Base-by-base conservation (phyloP, 1,140 invertebrate species). In the Drosophila virilis region DNA sequence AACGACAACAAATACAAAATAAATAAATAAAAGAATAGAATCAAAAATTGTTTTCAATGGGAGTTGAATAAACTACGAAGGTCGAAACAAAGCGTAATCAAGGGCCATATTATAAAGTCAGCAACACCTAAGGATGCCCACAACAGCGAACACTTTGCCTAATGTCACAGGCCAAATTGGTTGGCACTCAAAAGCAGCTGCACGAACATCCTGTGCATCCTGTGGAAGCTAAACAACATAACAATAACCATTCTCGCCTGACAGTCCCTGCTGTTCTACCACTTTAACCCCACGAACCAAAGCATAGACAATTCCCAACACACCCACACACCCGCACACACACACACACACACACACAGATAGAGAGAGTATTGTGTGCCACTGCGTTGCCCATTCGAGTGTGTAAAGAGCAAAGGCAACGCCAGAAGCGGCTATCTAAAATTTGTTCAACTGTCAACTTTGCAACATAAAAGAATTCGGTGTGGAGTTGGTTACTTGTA, bases 221-320 rank as follows among this genome's bases (percentile, higher is more conserved):
- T 76, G 78, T 80, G 61, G 64, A 73, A 48, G 74, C 68, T 67
- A 48, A 70, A 48, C 66, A 77, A 83, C 76, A 86, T 83, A 86
- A 88, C 83, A 86, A 86, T 86, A 86, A 83, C 79, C 76, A 79
- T 82, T 86, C 73, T 82, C 67, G 65, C 50, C 78, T 43, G 60
- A 57, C 60, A 66, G 17, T 65, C 46, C 51, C 51, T 69, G 59
- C 9, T 52, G n/a, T 54, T 52, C 37, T 38, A 12, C 42, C 32
- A 37, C 58, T 51, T 45, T 66, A 58, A 67, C 32, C 70, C 64
- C 55, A 13, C 33, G 32, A 48, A 8, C 48, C 22, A 8, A 10
- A 22, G 17, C 46, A 67, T 67, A 67, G 62, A 67, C 46, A 59
- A 60, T 51, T 33, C 45, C 33, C 61, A 12, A 55, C 15, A 45